Conservation (phyloP, 1,140 invertebrate species). For the Platorchestia sp. region DNA sequence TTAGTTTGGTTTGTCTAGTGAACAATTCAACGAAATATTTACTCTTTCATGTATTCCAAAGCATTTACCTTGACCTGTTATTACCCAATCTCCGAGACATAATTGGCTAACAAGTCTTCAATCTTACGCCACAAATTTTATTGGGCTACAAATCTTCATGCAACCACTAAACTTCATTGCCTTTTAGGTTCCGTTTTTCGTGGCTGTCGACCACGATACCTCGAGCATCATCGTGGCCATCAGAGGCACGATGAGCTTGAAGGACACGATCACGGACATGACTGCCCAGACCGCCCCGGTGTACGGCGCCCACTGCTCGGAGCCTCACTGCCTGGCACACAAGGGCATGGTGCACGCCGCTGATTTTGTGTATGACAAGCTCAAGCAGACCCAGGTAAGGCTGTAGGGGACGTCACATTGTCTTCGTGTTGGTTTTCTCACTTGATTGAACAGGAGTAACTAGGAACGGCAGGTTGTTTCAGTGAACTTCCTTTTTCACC, state of each 20-base stretch:
- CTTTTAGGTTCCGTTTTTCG: conserved; percentile 85
- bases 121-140: neutral
- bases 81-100: neutral
- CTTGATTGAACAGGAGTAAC: too few relatives aligned
- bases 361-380: conserved; percentile 80
- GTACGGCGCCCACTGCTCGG: conserved; percentile 2
- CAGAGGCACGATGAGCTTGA: conserved; percentile 87
- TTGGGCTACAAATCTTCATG: too few relatives aligned
- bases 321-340: conserved; percentile 77
- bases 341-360: conserved; percentile 90
- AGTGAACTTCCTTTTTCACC: too few relatives aligned
- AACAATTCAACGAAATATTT: too few relatives aligned
- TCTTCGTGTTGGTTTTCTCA: too few relatives aligned
- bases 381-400: conserved; percentile 78
- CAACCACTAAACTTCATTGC: neutral
- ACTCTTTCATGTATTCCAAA: too few relatives aligned
- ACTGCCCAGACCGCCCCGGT: conserved; percentile 79
- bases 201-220: conserved; percentile 86
- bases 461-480: too few relatives aligned
- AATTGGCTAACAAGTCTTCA: neutral
- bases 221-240: conserved; percentile 87
- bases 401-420: too few relatives aligned
- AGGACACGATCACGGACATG: conserved; percentile 92
- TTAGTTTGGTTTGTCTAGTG: too few relatives aligned
- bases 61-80: neutral